Evolutionary conservation across 2,797 vertebrate genomes (phyloP).

Genomic region (Anolis apletophallus): DNA sequence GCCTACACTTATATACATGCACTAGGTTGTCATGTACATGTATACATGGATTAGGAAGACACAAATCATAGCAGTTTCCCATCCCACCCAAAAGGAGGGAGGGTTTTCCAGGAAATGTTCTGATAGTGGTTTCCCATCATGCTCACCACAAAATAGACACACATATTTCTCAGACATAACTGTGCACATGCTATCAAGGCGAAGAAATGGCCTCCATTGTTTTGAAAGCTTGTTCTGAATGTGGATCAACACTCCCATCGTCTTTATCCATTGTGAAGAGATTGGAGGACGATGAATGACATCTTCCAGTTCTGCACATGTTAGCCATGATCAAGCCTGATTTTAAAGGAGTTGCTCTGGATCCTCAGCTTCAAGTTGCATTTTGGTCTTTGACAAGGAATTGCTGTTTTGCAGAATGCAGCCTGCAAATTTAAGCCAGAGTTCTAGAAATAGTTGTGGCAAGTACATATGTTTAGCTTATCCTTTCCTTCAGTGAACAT

Average conservation of each 20-base stretch:
- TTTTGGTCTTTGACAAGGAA: background rate
- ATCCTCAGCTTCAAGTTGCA: background rate
- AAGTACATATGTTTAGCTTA: background rate
- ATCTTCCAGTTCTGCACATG: conserved; percentile 14
- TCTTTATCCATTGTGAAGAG: background rate
- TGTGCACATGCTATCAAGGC: background rate
- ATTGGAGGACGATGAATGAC: background rate
- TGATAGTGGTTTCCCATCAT: background rate
- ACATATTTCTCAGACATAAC: background rate
- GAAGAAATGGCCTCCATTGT: conserved; percentile 25
- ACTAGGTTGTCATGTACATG: background rate
- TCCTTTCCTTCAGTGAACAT: conserved; percentile 33
- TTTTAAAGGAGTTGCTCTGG: background rate
- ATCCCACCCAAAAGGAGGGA: no score
- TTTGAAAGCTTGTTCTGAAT: conserved; percentile 30
- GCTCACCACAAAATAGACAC: background rate
- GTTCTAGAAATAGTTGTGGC: conserved; percentile 40
- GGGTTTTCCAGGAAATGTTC: no score
- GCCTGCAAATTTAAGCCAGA: conserved; percentile 2
- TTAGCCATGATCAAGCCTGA: rapidly evolving
- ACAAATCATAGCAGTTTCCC: background rate
- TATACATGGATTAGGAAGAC: background rate
- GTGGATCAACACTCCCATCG: conserved; percentile 4
- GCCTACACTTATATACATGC: no score
- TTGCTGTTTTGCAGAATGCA: background rate